phyloP scores from a whole-genome alignment of 1,140 invertebrate species.

The Notospermus geniculatus region DNA sequence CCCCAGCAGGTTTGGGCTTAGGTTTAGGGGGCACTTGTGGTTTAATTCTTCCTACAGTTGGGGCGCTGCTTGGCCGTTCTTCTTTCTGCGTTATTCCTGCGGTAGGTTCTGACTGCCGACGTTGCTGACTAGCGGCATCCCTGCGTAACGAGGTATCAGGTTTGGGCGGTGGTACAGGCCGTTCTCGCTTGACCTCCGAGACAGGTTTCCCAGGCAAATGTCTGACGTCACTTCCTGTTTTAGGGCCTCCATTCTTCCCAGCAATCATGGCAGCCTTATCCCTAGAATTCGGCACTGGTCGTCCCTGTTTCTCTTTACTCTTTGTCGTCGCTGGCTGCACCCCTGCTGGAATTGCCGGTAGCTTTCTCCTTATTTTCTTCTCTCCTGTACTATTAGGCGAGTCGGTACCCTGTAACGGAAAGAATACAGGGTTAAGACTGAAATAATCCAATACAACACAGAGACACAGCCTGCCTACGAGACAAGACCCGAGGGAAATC shows the following conservation, averaged over 20 bases:
- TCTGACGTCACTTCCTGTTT: neutral
- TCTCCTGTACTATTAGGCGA: neutral
- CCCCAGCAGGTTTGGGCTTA: no score
- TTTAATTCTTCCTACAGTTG: no score
- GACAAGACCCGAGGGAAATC: no score
- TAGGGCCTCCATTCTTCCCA: no score
- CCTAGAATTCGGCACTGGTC: neutral
- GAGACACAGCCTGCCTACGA: neutral
- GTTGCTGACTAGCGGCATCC: neutral
- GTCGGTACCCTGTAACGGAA: neutral
- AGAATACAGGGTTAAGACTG: neutral
- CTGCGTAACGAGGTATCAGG: neutral
- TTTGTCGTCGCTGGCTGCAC: conserved; percentile 57
- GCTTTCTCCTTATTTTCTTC: conserved; percentile 60
- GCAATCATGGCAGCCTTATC: no score
- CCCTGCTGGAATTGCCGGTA: conserved; percentile 62
- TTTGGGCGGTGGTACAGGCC: no score
- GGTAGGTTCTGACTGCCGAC: neutral
- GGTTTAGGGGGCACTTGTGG: no score
- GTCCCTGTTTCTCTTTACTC: no score
- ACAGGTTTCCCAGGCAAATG: no score
- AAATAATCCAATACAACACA: neutral
- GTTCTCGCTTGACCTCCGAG: no score
- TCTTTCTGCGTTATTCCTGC: no score
- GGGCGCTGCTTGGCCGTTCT: no score